phyloP scores from a whole-genome alignment of 2,888 invertebrate genomes.

The Orchestes rusci region DNA sequence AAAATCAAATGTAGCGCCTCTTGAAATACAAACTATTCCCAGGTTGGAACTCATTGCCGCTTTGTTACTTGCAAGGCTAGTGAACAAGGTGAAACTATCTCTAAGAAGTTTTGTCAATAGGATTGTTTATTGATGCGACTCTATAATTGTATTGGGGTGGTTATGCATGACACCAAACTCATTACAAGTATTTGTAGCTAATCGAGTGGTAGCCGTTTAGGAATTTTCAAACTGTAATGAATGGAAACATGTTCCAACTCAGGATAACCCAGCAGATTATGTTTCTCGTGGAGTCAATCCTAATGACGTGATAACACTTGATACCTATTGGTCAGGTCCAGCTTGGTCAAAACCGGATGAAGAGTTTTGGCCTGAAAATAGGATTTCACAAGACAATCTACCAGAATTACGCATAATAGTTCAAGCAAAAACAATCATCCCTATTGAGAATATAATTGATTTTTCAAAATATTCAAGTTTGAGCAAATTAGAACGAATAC shows the following conservation, averaged over 20 bases:
- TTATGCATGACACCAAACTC: slow-evolving; percentile 10
- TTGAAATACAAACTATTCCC: slow-evolving; percentile 21
- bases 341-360: slow-evolving; percentile 6
- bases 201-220: slow-evolving; percentile 15
- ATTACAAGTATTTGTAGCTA: slow-evolving; percentile 18
- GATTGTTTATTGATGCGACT: slow-evolving; percentile 20
- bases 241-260: slow-evolving; percentile 19
- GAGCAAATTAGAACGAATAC: slow-evolving; percentile 1
- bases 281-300: slow-evolving; percentile 14
- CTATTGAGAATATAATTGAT: not conserved
- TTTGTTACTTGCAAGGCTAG: slow-evolving; percentile 8
- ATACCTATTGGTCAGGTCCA: slow-evolving; percentile 9
- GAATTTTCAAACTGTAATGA: slow-evolving; percentile 5
- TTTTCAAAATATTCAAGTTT: slow-evolving; percentile 3
- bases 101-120: not conserved
- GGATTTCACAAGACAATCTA: not conserved
- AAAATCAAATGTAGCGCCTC: slow-evolving; percentile 23
- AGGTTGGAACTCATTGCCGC: slow-evolving; percentile 11
- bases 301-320: slow-evolving; percentile 3
- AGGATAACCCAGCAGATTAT: slow-evolving; percentile 11
- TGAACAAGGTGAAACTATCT: not conserved
- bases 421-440: not conserved
- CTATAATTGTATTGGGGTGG: slow-evolving; percentile 25
- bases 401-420: slow-evolving; percentile 7
- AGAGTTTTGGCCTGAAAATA: slow-evolving; percentile 6